These are phyloP conservation scores for Augiades crinisus DNA, from an alignment of 2,888 invertebrate species.

Conservation along the genomic window DNA sequence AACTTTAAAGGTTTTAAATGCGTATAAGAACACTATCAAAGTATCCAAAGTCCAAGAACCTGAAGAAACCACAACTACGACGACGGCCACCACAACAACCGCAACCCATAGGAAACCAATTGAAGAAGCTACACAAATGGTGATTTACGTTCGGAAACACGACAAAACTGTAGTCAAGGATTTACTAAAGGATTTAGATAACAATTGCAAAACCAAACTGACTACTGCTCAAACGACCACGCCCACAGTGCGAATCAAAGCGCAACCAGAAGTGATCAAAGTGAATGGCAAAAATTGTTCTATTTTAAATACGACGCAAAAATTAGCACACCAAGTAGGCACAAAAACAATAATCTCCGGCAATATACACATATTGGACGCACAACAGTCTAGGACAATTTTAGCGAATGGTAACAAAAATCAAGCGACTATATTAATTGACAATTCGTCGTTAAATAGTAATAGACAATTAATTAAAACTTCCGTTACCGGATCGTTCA, in stretches of 20 bases:
- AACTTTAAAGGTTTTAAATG: too few species aligned
- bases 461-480: constrained; percentile 77
- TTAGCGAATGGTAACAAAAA: constrained; percentile 71
- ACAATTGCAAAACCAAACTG: constrained; percentile 53
- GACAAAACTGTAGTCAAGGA: constrained; percentile 84
- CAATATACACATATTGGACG: constrained; percentile 77
- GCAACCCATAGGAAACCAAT: constrained; percentile 48
- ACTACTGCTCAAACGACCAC: constrained; percentile 41
- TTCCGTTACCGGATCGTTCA: constrained; percentile 63
- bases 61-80: constrained; percentile 41
- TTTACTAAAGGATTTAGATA: constrained; percentile 81
- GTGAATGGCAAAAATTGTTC: constrained; percentile 72
- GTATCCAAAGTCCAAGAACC: constrained; percentile 75
- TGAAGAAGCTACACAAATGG: constrained; percentile 77
- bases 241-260: constrained; percentile 68
- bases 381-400: constrained; percentile 76
- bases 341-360: constrained; percentile 78
- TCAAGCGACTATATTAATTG: constrained; percentile 74
- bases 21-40: constrained; percentile 85
- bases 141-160: constrained; percentile 72
- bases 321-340: constrained; percentile 67
- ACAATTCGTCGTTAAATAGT: constrained; percentile 70
- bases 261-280: constrained; percentile 69
- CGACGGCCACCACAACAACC: constrained; percentile 3
- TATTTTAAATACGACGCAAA: constrained; percentile 70